phyloP scores from a whole-genome alignment of 2,888 invertebrate genomes.

The Neoscelio sp. region DNA sequence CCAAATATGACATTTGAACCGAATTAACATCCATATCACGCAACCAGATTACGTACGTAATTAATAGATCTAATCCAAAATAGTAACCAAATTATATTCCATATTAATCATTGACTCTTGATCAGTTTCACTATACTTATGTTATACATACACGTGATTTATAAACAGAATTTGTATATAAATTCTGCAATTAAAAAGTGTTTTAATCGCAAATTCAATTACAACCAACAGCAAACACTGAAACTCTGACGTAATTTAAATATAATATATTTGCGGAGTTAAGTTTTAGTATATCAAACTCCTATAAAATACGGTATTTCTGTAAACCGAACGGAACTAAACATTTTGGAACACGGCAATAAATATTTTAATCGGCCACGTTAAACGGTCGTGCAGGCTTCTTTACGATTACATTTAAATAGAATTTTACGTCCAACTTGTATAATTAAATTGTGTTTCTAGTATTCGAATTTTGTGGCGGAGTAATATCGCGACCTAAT shows the following conservation, averaged over 20 bases:
- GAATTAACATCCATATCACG: conserved; percentile 1
- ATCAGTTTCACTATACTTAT: neutral
- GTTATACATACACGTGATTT: too few species aligned
- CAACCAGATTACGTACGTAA: conserved; percentile 15
- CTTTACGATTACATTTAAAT: conserved; percentile 32
- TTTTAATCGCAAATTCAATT: too few species aligned
- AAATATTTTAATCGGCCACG: conserved; percentile 33
- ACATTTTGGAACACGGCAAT: conserved; percentile 17
- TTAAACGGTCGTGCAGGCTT: conserved; percentile 35
- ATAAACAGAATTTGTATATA: neutral
- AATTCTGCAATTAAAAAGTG: neutral
- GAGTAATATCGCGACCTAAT: neutral
- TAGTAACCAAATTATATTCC: conserved; percentile 33
- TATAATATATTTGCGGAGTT: too few species aligned
- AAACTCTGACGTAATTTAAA: too few species aligned
- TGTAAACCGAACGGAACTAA: neutral
- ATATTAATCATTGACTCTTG: conserved; percentile 42
- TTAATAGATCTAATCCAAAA: conserved; percentile 38
- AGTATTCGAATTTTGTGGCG: neutral
- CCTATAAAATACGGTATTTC: conserved; percentile 13
- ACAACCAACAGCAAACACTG: too few species aligned
- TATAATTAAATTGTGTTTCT: conserved; percentile 29
- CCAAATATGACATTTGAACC: neutral
- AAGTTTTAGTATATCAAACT: conserved; percentile 17
- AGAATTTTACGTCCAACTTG: conserved; percentile 34